phyloP scores from a whole-genome alignment of 2,888 invertebrate species.

The Dioctria linearis region DNA sequence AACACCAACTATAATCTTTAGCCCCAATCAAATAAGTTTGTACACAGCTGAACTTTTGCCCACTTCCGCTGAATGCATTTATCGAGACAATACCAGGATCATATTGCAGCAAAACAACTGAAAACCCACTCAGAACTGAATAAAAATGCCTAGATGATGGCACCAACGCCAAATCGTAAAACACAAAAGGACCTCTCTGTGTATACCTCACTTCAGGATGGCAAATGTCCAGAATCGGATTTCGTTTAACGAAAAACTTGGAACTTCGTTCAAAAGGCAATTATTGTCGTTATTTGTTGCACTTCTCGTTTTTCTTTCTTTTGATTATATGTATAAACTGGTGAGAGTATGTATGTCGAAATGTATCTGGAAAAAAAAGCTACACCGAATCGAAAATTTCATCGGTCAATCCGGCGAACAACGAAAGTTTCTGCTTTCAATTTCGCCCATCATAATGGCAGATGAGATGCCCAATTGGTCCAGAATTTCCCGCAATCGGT shows the following conservation, averaged over 20 bases:
- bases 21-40: conserved; percentile 2
- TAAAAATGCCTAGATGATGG: conserved; percentile 23
- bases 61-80: conserved; percentile 3
- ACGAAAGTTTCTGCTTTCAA: conserved; percentile 16
- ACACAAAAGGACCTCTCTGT: conserved; percentile 18
- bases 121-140: conserved; percentile 3
- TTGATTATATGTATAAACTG: not conserved
- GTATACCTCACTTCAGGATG: not conserved
- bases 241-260: conserved; percentile 50
- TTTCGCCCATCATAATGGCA: not conserved
- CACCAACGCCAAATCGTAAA: conserved; percentile 41
- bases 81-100: not conserved
- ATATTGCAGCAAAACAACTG: not conserved
- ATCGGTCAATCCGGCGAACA: conserved; percentile 32
- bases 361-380: no score
- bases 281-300: conserved; percentile 52
- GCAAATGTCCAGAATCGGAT: conserved; percentile 53
- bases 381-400: conserved; percentile 20
- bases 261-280: conserved; percentile 28
- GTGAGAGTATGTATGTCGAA: conserved; percentile 25
- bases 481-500: no score
- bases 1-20: not conserved
- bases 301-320: conserved; percentile 13
- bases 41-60: not conserved
- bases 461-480: no score